Conservation (phyloP, 2,797 vertebrate genomes). For the Mormyrus proboscirostris region DNA sequence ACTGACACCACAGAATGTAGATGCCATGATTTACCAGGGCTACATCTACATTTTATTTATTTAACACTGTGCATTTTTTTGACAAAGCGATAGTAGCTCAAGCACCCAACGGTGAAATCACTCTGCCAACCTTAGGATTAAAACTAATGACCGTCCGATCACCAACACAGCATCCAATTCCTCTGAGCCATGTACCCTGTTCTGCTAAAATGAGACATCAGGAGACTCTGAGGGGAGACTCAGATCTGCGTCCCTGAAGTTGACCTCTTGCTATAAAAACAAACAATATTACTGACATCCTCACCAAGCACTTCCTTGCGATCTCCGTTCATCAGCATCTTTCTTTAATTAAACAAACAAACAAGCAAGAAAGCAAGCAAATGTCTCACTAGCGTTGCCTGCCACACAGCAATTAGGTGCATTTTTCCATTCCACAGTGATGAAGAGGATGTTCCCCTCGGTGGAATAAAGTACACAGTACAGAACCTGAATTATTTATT, state of each 20-base stretch:
- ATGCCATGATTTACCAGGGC: not conserved
- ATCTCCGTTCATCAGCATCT: not conserved
- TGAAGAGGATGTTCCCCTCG: not conserved
- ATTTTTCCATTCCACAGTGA: not conserved
- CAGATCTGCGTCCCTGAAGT: not conserved
- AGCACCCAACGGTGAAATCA: not conserved
- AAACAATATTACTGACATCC: constrained; percentile 4
- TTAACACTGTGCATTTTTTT: not conserved
- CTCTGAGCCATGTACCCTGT: not conserved
- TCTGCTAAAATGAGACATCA: not conserved
- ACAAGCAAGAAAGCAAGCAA: not conserved
- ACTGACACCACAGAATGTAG: not conserved
- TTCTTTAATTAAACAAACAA: constrained; percentile 8
- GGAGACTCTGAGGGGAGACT: not conserved
- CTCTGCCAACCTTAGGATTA: not conserved
- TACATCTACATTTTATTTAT: not conserved
- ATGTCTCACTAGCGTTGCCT: not conserved
- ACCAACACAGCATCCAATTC: not conserved
- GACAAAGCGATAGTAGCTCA: not conserved
- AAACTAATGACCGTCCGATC: not conserved
- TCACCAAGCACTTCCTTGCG: not conserved
- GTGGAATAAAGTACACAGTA: not conserved
- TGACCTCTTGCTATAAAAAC: not conserved
- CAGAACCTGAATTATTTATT: not conserved
- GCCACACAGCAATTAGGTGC: not conserved